Base-by-base conservation (phyloP, 1,140 invertebrate genomes). In the Solen grandis region DNA sequence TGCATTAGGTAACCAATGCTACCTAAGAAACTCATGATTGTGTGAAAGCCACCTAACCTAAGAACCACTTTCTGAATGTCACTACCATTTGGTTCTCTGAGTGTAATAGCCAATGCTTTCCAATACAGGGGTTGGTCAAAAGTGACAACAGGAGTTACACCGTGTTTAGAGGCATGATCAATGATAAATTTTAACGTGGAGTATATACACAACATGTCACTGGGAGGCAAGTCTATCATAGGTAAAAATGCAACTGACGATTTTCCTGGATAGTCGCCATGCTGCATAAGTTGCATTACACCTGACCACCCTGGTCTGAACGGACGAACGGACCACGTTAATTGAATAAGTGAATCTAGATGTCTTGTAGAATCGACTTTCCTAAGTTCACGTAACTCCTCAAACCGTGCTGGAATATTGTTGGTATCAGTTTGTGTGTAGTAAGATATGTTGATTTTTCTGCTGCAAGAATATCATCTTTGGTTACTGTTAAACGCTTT, bases 41-140 rank as follows among this genome's bases (percentile, higher is more conserved):
- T 80, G 75, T 88, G 83, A 68, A 88, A 80, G 31, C 88, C 86
- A 29, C 84, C 85, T 5, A 85, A 59, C 25, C 76, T 55, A 31
- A 86, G 33, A 35, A 86, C 73, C 10, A 86, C 22, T 63, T 66
- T 52, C 19, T 70, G 69, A 3, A 88, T 38, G 0, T 3, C 60
- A 77, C 79, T 87, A 46, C 29, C 50, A 5, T 16, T 0, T 60
- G 46, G 25, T 68, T 88, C 81, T 22, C 13, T 66, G 4, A 29
- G n/a, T 27, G 86, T 69, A 13, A 87, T 87, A 22, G 25, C 35
- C 1, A 38, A 25, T 2, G 85, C 77, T 63, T 89, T 90, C 72
- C 72, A 83, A 66, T 66, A 90, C 25, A 90, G 75, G 25, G 88
- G 84, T 50, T 88, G 78, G 46, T 87, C 83, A 76, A 90, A 87